Evolutionary conservation across 2,888 invertebrate species (phyloP).

Genomic region (Aphodius sticticus): DNA sequence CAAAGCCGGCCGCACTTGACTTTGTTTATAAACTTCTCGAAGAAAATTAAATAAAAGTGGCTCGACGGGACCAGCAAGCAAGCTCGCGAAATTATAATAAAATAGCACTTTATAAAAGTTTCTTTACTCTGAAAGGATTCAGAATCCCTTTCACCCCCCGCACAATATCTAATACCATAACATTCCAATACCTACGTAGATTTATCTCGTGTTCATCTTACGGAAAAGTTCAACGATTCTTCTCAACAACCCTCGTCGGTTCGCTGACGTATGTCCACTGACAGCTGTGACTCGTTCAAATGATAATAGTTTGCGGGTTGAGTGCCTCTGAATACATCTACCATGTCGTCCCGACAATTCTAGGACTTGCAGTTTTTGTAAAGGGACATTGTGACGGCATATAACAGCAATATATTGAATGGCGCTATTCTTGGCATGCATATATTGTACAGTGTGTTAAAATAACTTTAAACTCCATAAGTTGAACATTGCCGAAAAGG

Average conservation of each 20-base stretch:
- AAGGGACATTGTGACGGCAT: too few relatives aligned
- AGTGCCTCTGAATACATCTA: background rate
- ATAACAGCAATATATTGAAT: too few relatives aligned
- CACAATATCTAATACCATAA: background rate
- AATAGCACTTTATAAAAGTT: slow-evolving; percentile 18
- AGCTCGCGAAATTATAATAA: slow-evolving; percentile 20
- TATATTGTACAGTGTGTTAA: background rate
- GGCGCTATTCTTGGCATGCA: too few relatives aligned
- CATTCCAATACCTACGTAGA: background rate
- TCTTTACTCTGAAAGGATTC: background rate
- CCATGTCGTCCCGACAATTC: background rate
- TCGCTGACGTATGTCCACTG: background rate
- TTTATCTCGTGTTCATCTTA: background rate
- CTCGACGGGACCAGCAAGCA: slow-evolving; percentile 12
- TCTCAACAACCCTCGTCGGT: background rate
- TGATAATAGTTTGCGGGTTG: background rate
- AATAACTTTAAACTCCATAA: too few relatives aligned
- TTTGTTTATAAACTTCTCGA: background rate
- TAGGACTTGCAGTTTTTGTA: background rate
- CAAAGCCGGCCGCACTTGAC: background rate
- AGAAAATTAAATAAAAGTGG: slow-evolving; percentile 18
- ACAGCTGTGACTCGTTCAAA: background rate
- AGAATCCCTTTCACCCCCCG: background rate
- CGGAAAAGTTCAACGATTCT: background rate
- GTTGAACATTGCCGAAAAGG: too few relatives aligned